phyloP scores from a whole-genome alignment of 2,797 vertebrate genomes.

The Saguinus oedipus region DNA sequence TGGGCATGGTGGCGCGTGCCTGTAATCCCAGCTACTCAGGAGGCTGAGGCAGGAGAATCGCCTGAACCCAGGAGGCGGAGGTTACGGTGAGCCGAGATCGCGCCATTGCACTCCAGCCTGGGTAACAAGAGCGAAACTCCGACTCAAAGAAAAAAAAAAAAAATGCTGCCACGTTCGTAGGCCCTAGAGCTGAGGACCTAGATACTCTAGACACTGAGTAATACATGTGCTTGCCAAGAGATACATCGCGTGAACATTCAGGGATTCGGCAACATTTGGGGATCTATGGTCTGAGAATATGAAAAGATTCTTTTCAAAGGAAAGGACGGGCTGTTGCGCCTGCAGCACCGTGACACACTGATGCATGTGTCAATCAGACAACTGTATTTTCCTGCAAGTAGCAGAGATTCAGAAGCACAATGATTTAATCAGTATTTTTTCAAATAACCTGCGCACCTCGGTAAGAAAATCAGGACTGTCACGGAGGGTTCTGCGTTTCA shows the following conservation, averaged over 20 bases:
- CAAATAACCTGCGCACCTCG: not conserved
- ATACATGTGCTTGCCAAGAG: not conserved
- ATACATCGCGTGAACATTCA: not conserved
- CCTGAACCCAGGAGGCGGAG: no score
- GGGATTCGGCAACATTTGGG: not conserved
- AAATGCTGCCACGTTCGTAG: rapidly evolving
- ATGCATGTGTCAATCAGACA: not conserved
- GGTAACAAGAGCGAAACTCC: no score
- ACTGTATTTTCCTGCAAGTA: not conserved
- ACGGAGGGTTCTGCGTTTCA: not conserved
- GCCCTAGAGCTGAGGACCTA: not conserved
- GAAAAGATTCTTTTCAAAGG: not conserved
- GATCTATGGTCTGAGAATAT: not conserved
- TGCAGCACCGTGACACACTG: not conserved
- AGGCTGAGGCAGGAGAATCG: no score
- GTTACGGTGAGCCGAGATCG: no score
- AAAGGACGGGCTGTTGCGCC: not conserved
- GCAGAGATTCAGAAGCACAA: not conserved
- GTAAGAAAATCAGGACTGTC: not conserved
- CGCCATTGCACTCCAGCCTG: no score
- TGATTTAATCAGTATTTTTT: not conserved
- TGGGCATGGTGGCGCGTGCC: no score
- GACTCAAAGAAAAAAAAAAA: no score
- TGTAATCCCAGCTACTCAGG: no score
- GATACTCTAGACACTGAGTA: not conserved